These are phyloP conservation scores for Pogonocherus hispidulus DNA, from an alignment of 2,888 invertebrate species.

Conservation along the genomic window DNA sequence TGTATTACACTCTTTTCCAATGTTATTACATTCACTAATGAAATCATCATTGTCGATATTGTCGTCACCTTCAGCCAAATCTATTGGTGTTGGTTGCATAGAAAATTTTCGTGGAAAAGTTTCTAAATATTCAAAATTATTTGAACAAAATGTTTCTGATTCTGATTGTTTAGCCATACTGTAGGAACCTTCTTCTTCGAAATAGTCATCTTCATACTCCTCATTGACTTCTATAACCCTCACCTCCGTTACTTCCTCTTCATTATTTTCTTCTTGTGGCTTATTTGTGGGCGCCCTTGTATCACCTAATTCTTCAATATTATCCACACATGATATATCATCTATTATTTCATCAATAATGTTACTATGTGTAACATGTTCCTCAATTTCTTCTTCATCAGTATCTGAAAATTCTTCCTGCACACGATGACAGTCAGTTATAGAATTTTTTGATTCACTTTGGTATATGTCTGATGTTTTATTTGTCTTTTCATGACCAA, in stretches of 20 bases:
- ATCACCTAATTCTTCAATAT: neutral
- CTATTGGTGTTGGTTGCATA: neutral
- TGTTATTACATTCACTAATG: neutral
- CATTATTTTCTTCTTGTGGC: neutral
- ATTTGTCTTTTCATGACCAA: neutral
- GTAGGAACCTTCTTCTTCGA: slow-evolving; percentile 35
- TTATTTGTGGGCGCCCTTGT: slow-evolving; percentile 34
- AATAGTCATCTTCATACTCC: slow-evolving; percentile 47
- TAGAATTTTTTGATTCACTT: neutral
- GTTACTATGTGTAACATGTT: slow-evolving; percentile 28
- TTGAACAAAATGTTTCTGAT: neutral
- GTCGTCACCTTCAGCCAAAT: neutral
- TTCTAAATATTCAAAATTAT: slow-evolving; percentile 22
- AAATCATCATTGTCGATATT: neutral
- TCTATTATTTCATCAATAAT: slow-evolving; percentile 42
- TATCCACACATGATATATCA: slow-evolving; percentile 24
- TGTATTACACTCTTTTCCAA: neutral
- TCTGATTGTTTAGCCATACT: neutral
- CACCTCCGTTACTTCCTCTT: slow-evolving; percentile 43
- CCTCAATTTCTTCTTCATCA: slow-evolving; percentile 37
- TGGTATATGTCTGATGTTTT: neutral
- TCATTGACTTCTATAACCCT: slow-evolving; percentile 52
- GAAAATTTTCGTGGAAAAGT: slow-evolving; percentile 18
- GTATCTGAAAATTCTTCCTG: slow-evolving; percentile 38
- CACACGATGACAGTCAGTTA: no score